Conservation (phyloP, 2,113 vertebrate genomes). For the Nipponia nippon region DNA sequence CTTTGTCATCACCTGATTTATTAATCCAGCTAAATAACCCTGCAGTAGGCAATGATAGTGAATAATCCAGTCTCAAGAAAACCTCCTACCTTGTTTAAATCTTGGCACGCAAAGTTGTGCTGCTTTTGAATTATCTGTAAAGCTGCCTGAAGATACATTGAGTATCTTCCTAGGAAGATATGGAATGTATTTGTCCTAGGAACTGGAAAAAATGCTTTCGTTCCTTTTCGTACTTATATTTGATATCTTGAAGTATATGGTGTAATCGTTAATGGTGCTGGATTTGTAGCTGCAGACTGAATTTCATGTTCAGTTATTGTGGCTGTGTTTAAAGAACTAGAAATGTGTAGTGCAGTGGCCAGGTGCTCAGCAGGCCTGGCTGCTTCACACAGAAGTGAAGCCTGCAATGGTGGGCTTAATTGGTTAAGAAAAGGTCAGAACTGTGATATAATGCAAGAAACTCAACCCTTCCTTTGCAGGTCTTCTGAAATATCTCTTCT, state of each 20-base stretch:
- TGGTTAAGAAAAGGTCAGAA: background rate
- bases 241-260: too few relatives aligned
- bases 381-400: background rate
- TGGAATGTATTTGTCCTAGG: background rate
- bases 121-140: background rate
- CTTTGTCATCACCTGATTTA: too few relatives aligned
- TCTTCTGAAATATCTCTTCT: background rate
- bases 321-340: background rate
- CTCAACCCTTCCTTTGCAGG: background rate
- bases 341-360: accelerated
- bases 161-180: too few relatives aligned
- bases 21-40: too few relatives aligned
- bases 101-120: background rate
- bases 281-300: background rate
- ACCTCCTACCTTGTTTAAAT: background rate
- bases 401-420: background rate
- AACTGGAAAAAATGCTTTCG: background rate
- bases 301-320: background rate
- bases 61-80: background rate
- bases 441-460: background rate
- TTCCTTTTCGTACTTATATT: background rate
- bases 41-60: background rate
- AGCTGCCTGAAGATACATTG: background rate
- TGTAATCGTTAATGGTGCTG: background rate
- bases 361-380: background rate